Percentiles rank a stretch among this genome's conserved stretches.
phyloP scores from a whole-genome alignment of 53 echinoderm and acorn worm genomes.

The Henricia sp. region DNA sequence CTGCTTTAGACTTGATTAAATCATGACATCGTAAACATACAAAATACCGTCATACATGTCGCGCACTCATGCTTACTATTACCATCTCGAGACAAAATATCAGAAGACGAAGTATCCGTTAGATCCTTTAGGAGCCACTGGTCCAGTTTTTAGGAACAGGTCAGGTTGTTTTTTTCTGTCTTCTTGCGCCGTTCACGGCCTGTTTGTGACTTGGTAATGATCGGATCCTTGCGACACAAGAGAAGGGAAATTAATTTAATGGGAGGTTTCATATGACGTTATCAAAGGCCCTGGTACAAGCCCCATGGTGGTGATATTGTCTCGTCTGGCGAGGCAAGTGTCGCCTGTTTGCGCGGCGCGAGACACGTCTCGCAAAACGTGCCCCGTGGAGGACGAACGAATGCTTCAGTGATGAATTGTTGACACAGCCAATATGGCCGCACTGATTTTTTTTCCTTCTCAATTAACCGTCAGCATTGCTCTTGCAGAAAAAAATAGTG shows the following conservation, averaged over 20 bases:
- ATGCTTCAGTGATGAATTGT: slow-evolving; percentile 7
- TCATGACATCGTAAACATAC: slow-evolving; percentile 10
- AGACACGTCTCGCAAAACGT: background rate
- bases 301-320: slow-evolving; percentile 1
- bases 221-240: slow-evolving; percentile 2
- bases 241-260: slow-evolving; percentile 54
- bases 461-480: no score
- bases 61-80: no score
- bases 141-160: no score
- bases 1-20: background rate
- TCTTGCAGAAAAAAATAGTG: no score
- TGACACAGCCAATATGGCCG: background rate
- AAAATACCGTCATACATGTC: no score
- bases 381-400: background rate
- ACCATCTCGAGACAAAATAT: no score
- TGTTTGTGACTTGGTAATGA: background rate
- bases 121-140: background rate
- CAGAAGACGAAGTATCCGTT: no score
- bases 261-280: slow-evolving; percentile 35
- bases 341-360: background rate
- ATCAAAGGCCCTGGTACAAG: slow-evolving; percentile 8
- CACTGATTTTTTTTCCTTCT: no score
- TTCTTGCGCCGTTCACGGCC: background rate
- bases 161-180: slow-evolving; percentile 8
- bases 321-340: slow-evolving; percentile 7